A percentile compares a stretch with the other conserved stretches of the same genome.
These are phyloP conservation scores for Sprattus sprattus DNA, from an alignment of 2,113 vertebrate species.

Conservation along the genomic window DNA sequence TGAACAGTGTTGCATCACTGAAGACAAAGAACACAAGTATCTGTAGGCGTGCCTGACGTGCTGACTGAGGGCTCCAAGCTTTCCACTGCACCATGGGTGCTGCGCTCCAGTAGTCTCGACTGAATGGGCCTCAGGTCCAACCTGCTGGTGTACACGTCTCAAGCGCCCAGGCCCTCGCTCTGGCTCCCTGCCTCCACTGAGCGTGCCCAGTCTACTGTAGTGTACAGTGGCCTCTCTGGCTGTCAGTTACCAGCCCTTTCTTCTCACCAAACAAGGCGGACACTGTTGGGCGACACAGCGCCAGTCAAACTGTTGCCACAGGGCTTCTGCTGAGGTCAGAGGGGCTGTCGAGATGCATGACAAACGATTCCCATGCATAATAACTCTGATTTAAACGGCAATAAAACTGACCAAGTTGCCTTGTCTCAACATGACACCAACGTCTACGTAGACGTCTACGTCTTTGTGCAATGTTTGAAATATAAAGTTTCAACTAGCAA, in stretches of 20 bases:
- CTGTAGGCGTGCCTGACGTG: background rate
- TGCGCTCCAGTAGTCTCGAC: background rate
- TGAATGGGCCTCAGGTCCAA: background rate
- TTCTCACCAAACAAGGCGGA: background rate
- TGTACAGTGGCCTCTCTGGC: constrained; percentile 13
- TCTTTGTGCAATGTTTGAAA: background rate
- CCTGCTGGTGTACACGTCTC: background rate
- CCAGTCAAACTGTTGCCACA: background rate
- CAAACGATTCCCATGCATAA: background rate
- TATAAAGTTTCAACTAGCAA: background rate
- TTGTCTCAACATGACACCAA: background rate
- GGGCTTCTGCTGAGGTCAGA: background rate
- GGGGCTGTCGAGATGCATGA: background rate
- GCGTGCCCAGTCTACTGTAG: background rate
- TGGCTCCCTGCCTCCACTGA: background rate
- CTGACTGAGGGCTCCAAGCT: background rate
- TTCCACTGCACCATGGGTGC: background rate
- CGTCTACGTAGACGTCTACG: background rate
- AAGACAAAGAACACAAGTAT: background rate
- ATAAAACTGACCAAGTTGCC: background rate
- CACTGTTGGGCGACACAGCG: background rate
- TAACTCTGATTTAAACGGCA: background rate
- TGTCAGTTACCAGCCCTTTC: background rate
- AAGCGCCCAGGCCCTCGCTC: background rate
- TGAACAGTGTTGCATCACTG: background rate